Conservation (phyloP, 1,140 invertebrate species). For the Brachionus rubens region DNA sequence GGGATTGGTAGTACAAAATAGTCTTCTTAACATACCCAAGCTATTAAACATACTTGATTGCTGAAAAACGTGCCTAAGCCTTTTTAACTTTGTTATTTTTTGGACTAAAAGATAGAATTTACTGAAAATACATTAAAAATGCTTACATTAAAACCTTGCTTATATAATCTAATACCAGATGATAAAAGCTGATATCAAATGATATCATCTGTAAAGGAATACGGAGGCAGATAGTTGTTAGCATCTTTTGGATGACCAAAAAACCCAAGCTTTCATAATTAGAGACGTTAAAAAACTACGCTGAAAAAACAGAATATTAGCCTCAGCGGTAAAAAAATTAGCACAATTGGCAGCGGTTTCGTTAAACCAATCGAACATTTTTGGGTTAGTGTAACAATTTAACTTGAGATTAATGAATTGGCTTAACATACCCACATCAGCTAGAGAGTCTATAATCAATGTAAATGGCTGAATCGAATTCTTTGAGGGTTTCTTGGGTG, state of each 20-base stretch:
- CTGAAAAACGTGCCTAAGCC: too few species aligned
- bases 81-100: too few species aligned
- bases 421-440: constrained; percentile 14
- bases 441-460: neutral
- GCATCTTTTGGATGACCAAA: constrained; percentile 28
- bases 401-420: constrained; percentile 29
- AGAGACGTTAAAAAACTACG: constrained; percentile 8
- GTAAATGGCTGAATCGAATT: constrained; percentile 21
- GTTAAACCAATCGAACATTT: constrained; percentile 30
- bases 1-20: too few species aligned
- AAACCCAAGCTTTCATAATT: constrained; percentile 45
- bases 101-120: too few species aligned
- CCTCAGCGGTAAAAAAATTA: constrained; percentile 30
- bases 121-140: too few species aligned
- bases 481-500: constrained; percentile 26
- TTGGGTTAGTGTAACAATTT: constrained; percentile 13
- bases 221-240: neutral
- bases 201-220: constrained; percentile 21
- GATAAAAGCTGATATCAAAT: too few species aligned
- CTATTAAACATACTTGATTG: too few species aligned
- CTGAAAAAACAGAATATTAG: constrained; percentile 20
- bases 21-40: too few species aligned
- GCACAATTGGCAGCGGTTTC: neutral
- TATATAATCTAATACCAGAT: too few species aligned
- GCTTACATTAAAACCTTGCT: too few species aligned